Evolutionary conservation across 1,140 invertebrate genomes (phyloP).

Genomic region (Diachasma alloeum): DNA sequence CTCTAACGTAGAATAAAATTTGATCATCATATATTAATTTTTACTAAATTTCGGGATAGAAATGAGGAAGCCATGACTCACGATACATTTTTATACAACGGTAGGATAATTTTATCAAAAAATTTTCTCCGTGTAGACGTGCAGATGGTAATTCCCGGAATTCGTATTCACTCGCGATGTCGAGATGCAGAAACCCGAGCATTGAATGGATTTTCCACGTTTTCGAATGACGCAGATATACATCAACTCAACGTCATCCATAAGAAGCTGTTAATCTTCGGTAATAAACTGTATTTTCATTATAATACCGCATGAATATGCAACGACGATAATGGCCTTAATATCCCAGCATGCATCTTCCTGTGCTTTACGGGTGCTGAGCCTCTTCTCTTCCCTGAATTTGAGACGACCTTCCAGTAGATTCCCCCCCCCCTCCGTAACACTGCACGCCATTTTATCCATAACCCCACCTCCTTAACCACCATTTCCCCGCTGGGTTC

Average conservation of each 20-base stretch:
- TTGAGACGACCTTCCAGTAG: constrained; percentile 60
- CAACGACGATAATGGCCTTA: constrained; percentile 67
- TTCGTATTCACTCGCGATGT: background rate
- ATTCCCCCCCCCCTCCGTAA: constrained; percentile 47
- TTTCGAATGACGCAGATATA: constrained; percentile 42
- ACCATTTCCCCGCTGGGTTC: background rate
- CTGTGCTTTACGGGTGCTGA: constrained; percentile 64
- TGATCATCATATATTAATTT: too few species aligned
- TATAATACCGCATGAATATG: constrained; percentile 68
- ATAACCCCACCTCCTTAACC: background rate
- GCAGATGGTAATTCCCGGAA: background rate
- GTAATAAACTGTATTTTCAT: constrained; percentile 68
- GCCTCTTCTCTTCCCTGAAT: constrained; percentile 61
- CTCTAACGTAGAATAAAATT: too few species aligned
- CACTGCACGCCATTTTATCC: constrained; percentile 36
- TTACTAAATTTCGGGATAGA: too few species aligned
- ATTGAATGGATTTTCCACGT: background rate
- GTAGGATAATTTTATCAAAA: too few species aligned
- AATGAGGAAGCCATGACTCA: too few species aligned
- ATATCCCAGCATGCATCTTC: constrained; percentile 66
- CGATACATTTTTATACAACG: too few species aligned
- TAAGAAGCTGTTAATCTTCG: constrained; percentile 68
- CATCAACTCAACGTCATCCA: constrained; percentile 45
- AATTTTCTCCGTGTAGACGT: too few species aligned
- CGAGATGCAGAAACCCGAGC: background rate